Base-by-base conservation (phyloP, 1,140 invertebrate species). In the Sarcophaga bullata region DNA sequence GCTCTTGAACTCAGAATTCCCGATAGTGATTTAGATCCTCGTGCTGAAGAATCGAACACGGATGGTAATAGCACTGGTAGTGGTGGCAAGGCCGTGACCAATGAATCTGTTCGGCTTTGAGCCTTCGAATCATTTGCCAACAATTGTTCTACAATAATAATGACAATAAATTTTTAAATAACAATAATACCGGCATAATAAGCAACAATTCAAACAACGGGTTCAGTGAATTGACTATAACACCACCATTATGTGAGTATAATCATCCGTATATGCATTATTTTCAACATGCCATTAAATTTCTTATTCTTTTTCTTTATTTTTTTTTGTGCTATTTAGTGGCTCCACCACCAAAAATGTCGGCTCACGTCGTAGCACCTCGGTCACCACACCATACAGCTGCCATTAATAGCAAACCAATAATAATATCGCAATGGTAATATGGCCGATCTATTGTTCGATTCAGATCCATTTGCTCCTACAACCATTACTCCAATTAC, bases 1-100 rank as follows among this genome's bases (percentile, higher is more conserved):
- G 47, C 87, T 97, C 1, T 92, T 97, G 84, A 95, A 96, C 87
- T 93, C 92, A 11, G 95, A 96, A n/a, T n/a, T 88, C 94, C 96
- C 68, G 95, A 96, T 85, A 93, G 93, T 81, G 94, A 94, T 89
- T 96, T 96, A 85, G 95, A 96, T 91, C 95, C 95, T 8, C 91
- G 95, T 68, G 95, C 94, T 72, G 93, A 93, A 85, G 95, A 95
- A 86, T 92, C 91, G 72, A 91, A 93, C 83, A 90, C 91, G 13
- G 87, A 85, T 82, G 87, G 87, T 58, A 85, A 86, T 86, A 89
- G 86, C 62, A 88, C 86, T 76, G 85, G 87, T 83, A 37, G 86
- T 87, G 80, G 86, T 86, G 80, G 86, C 86, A 85, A 86, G 86
- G 84, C 91, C 75, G 87, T 86, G 6, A 86, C 86, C 82, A 90